Percentiles rank a stretch among this genome's conserved stretches.
Conservation (phyloP, 2,888 invertebrate species). For the Pristionchus exspectatus region DNA sequence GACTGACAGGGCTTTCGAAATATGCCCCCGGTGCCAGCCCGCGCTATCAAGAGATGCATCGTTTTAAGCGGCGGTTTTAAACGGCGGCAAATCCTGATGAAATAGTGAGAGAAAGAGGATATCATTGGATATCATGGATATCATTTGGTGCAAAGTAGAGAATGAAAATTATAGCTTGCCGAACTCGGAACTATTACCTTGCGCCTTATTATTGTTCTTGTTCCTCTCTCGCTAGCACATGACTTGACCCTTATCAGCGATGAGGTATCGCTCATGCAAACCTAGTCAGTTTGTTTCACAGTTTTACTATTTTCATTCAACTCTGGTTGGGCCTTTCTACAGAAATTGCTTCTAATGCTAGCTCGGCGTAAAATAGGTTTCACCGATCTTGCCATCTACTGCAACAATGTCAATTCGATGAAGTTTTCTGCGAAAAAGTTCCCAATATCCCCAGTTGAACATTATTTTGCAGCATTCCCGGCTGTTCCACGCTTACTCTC, state of each 20-base stretch:
- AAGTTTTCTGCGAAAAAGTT: too few species aligned
- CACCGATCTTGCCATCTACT: not conserved
- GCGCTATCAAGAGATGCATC: not conserved
- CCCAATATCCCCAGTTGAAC: too few species aligned
- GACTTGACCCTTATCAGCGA: not conserved
- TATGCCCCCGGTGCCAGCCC: not conserved
- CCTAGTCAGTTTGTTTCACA: not conserved
- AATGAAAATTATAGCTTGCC: not conserved
- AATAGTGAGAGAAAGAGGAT: not conserved
- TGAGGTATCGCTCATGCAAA: not conserved
- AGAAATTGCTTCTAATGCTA: too few species aligned
- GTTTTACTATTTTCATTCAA: not conserved
- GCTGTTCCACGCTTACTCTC: conserved; percentile 77
- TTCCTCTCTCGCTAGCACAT: not conserved
- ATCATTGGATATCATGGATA: not conserved
- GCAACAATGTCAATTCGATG: not conserved
- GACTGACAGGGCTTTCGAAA: not conserved
- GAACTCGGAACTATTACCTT: not conserved
- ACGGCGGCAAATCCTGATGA: not conserved
- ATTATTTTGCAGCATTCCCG: conserved; percentile 72
- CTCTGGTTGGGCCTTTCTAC: too few species aligned
- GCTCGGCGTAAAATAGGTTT: too few species aligned
- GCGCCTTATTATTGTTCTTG: not conserved
- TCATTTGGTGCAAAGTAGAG: not conserved
- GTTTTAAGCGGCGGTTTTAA: not conserved